phyloP scores from a whole-genome alignment of 2,797 vertebrate genomes.

The Pseudochaenichthys georgianus region DNA sequence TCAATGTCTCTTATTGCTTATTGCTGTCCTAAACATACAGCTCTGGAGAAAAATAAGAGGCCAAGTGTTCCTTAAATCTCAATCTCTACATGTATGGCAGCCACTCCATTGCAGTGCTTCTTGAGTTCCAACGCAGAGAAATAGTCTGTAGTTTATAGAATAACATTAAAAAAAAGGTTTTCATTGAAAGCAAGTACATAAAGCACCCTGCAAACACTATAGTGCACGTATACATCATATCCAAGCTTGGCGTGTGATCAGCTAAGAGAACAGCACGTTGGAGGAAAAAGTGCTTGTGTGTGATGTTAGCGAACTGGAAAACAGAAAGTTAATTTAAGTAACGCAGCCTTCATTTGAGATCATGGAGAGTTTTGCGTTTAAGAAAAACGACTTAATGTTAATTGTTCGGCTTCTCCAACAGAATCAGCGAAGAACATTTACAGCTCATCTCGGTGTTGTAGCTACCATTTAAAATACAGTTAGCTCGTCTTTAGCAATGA shows the following conservation, averaged over 20 bases:
- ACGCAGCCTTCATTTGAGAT: neutral
- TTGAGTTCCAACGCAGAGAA: too few relatives aligned
- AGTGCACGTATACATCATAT: neutral
- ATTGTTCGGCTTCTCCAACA: neutral
- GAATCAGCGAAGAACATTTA: neutral
- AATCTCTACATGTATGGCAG: too few relatives aligned
- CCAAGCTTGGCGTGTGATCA: neutral
- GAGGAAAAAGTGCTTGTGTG: neutral
- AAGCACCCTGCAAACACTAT: neutral
- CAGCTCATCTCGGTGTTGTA: neutral
- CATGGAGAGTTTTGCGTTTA: too few relatives aligned
- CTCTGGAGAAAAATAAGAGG: neutral
- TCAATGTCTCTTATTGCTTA: neutral
- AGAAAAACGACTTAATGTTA: too few relatives aligned
- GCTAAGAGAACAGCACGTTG: neutral
- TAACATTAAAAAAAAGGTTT: too few relatives aligned
- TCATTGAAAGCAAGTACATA: too few relatives aligned
- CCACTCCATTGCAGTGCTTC: too few relatives aligned
- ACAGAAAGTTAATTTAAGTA: too few relatives aligned
- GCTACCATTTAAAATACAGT: slow-evolving; percentile 25
- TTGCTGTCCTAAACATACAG: neutral
- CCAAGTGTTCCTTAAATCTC: too few relatives aligned
- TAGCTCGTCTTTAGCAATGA: slow-evolving; percentile 27
- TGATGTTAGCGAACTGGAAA: neutral
- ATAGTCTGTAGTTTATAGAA: too few relatives aligned